A percentile compares a stretch with the other conserved stretches of the same genome.
Conservation (phyloP, 2,113 vertebrate species). For the Orientallactaga bullata region DNA sequence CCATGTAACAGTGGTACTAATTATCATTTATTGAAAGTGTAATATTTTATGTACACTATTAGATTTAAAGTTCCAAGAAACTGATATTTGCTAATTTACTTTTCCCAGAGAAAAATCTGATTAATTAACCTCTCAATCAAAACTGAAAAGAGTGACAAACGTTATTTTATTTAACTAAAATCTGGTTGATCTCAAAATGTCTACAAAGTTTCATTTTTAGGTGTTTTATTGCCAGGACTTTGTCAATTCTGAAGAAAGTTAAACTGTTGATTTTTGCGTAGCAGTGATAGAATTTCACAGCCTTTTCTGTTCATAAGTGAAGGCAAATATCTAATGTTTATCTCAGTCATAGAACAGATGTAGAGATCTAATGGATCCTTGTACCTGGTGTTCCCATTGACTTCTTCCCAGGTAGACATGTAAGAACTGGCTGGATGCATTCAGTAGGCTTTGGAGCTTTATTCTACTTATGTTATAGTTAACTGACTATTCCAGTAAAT, state of each 20-base stretch:
- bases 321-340: not conserved
- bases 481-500: slow-evolving; percentile 62
- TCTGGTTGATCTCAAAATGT: not conserved
- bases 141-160: slow-evolving; percentile 32
- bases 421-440: slow-evolving; percentile 24
- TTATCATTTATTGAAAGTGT: slow-evolving; percentile 9
- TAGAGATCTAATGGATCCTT: slow-evolving; percentile 4
- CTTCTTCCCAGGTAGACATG: not conserved
- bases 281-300: not conserved
- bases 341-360: not conserved
- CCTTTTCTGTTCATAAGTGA: not conserved
- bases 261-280: not conserved
- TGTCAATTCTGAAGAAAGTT: not conserved
- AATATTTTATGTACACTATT: not conserved
- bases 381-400: not conserved
- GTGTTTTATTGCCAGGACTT: not conserved
- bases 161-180: not conserved
- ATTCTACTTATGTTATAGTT: slow-evolving; percentile 56
- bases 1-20: not conserved
- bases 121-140: not conserved
- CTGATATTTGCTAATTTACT: slow-evolving; percentile 19
- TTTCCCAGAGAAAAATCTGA: not conserved
- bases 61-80: not conserved
- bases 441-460: slow-evolving; percentile 45
- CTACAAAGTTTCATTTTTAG: not conserved